Evolutionary conservation across 2,888 invertebrate species (phyloP), one percentile per base, ranked within the genome.

Genomic region (Orchesellides sinensis): DNA sequence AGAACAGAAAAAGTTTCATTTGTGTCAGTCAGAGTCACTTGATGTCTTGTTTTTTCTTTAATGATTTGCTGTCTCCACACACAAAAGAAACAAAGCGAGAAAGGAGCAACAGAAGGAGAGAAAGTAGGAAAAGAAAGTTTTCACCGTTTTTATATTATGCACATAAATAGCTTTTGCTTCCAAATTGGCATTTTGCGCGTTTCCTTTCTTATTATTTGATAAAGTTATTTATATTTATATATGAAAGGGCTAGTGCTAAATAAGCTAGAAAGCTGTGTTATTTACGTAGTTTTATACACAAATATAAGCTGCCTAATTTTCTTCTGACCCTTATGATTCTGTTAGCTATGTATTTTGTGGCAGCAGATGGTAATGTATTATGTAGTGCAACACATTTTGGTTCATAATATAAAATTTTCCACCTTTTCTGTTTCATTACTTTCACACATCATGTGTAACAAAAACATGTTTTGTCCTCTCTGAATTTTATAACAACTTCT

Each of bases 41-140:
- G 65, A 65, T 65, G 45, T 65, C 65, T 65, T 65, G 65, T 45
- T 65, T 65, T 45, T 23, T 45, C n/a, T 54, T 45, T 65, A 65
- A 65, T 45, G 65, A 65, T 65, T 32, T 61, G 61, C 29, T 65
- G 21, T 65, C 29, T 19, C 21, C 23, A 19, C 19, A n/a, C 54
- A 23, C 54, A 14, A 27, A 27, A 56, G 27, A 56, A 25, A 25
- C 40, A 40, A 8, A 65, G 45, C 2, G 10, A 61, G 25, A 14
- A 17, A 32, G 65, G 65, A 19, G 45, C 19, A 45, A 40, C n/a
- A 12, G 61, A 8, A 14, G 8, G 6, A 21, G 21, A 25, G 4
- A 54, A 54, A 25, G 23, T 5, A 21, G 56, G 56, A 25, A n/a
- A 6, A 17, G 17, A 61, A 61, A 61, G 6, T 12, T 61, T 29